Conservation (phyloP, 2,888 invertebrate genomes). For the Morpho helenor region DNA sequence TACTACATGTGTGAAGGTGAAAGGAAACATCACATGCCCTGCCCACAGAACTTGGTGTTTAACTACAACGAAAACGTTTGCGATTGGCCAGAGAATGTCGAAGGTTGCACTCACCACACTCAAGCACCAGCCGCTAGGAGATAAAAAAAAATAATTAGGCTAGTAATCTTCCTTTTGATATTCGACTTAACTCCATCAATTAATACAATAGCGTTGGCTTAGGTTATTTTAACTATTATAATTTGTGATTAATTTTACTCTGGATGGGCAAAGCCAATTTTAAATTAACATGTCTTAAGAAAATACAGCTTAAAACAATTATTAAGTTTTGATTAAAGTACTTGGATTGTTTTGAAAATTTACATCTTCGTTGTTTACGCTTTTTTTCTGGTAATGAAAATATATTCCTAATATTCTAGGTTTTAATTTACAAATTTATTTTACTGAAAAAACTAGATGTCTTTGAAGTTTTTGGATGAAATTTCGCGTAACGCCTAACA, state of each 20-base stretch:
- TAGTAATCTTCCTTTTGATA: constrained; percentile 7
- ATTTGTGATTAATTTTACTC: neutral
- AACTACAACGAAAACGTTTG: constrained; percentile 96
- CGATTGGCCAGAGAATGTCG: constrained; percentile 97
- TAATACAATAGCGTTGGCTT: neutral
- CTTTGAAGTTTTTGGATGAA: too few species aligned
- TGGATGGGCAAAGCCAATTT: too few species aligned
- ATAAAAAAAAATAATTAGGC: constrained; percentile 35
- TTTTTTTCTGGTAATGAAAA: too few species aligned
- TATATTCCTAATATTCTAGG: too few species aligned
- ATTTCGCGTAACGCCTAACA: too few species aligned
- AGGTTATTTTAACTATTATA: constrained; percentile 12
- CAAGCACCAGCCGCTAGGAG: constrained; percentile 71
- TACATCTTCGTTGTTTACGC: too few species aligned
- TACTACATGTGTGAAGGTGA: constrained; percentile 98
- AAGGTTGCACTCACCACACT: constrained; percentile 84
- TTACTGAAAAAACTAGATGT: too few species aligned
- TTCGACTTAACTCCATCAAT: constrained; percentile 4
- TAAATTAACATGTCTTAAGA: too few species aligned
- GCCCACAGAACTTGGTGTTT: constrained; percentile 94
- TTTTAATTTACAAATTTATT: too few species aligned
- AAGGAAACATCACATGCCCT: constrained; percentile 97
- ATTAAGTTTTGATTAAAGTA: too few species aligned
- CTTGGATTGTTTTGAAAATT: too few species aligned
- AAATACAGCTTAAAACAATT: too few species aligned